Percentiles rank a stretch among this genome's conserved stretches.
These are phyloP conservation scores for Anolis sagrei DNA, from an alignment of 2,113 vertebrate species.

Conservation along the genomic window DNA sequence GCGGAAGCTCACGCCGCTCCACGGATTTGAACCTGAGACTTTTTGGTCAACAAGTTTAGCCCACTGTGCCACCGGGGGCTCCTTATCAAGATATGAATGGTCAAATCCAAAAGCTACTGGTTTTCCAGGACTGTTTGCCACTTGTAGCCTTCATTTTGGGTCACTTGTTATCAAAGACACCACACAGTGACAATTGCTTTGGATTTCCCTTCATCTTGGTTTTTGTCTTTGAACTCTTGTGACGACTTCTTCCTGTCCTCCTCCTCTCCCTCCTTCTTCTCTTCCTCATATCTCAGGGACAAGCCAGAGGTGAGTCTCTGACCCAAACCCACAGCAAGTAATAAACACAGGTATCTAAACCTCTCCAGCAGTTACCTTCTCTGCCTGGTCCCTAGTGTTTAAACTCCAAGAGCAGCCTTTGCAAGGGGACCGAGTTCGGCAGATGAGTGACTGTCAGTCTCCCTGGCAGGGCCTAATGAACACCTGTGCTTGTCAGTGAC, in stretches of 20 bases:
- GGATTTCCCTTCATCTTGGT: neutral
- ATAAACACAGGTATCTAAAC: too few relatives aligned
- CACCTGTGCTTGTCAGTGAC: slow-evolving; percentile 34
- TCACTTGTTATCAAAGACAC: neutral
- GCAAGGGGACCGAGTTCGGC: neutral
- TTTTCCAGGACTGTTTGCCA: neutral
- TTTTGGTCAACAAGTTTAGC: too few relatives aligned
- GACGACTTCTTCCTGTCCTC: too few relatives aligned
- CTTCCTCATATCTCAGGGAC: too few relatives aligned
- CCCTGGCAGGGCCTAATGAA: neutral
- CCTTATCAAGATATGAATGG: neutral
- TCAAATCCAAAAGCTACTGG: neutral
- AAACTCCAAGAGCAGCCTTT: neutral
- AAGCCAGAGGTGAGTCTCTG: too few relatives aligned
- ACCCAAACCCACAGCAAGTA: too few relatives aligned
- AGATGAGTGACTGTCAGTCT: neutral
- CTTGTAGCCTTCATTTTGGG: neutral
- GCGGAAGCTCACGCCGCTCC: too few relatives aligned
- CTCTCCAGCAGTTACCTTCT: neutral
- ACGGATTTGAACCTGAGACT: too few relatives aligned
- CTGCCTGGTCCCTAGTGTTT: neutral
- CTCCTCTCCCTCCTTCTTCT: too few relatives aligned
- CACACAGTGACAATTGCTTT: neutral
- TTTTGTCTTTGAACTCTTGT: neutral
- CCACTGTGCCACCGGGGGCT: too few relatives aligned